A percentile compares a stretch with the other conserved stretches of the same genome.
Conservation (phyloP, 2,113 vertebrate genomes). For the Brienomyrus longianalis region DNA sequence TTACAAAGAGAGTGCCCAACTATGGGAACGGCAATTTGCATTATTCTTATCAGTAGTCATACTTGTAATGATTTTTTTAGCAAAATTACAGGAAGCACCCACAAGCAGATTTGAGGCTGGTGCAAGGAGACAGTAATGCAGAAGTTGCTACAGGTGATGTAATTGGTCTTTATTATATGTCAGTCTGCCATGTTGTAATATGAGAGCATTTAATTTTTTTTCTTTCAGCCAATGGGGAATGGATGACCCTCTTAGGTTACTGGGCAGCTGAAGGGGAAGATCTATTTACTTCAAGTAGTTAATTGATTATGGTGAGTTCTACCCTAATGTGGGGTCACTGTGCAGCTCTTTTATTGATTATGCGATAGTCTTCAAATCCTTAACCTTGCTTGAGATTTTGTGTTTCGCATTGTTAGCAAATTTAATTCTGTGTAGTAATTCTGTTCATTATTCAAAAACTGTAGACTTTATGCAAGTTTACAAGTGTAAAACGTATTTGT, state of each 20-base stretch:
- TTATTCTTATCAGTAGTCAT: neutral
- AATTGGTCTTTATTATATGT: conserved; percentile 54
- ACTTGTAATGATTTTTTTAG: neutral
- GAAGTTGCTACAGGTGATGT: conserved; percentile 47
- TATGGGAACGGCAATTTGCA: neutral
- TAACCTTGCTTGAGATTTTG: conserved; percentile 39
- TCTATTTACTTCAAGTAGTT: conserved; percentile 78
- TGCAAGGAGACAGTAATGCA: neutral
- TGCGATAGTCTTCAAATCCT: conserved; percentile 46
- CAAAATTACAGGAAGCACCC: neutral
- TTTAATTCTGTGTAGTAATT: neutral
- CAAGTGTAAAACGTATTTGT: neutral
- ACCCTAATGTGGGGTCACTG: conserved; percentile 43
- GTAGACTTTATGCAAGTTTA: neutral
- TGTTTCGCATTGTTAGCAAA: conserved; percentile 18
- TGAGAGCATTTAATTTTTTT: conserved; percentile 58
- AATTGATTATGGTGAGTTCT: conserved; percentile 72
- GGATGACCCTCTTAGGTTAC: conserved; percentile 68
- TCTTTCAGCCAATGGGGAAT: conserved; percentile 45
- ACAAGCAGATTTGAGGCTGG: neutral
- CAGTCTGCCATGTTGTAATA: conserved; percentile 41
- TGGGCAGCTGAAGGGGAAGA: conserved; percentile 65
- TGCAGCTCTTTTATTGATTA: conserved; percentile 52
- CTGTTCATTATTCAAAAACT: neutral
- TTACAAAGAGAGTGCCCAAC: neutral